phyloP scores from a whole-genome alignment of 2,113 vertebrate genomes.

The Thinocorus orbignyianus region DNA sequence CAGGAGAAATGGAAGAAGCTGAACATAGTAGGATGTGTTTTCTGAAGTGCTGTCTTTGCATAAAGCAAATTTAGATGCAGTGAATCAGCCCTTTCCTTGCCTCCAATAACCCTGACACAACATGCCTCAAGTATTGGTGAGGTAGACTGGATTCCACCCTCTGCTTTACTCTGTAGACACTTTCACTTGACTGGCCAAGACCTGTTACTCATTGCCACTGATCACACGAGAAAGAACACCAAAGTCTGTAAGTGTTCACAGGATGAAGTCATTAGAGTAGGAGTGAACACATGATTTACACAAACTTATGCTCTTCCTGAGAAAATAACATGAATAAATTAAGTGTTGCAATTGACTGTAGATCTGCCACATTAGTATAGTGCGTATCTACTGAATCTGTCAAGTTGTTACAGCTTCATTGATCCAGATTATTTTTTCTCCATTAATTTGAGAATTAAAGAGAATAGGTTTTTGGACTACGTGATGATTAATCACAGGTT shows the following conservation, averaged over 20 bases:
- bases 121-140: not conserved
- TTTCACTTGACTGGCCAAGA: not conserved
- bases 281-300: not conserved
- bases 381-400: not conserved
- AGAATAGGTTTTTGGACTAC: not conserved
- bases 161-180: not conserved
- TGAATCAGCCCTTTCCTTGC: not conserved
- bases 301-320: not conserved
- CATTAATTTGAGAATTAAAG: constrained; percentile 27
- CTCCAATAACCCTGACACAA: not conserved
- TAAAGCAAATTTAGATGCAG: not conserved
- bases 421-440: constrained; percentile 26
- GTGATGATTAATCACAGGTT: constrained; percentile 38
- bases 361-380: not conserved
- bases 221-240: not conserved
- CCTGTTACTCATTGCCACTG: not conserved
- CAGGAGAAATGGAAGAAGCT: not conserved
- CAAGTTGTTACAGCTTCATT: not conserved
- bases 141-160: not conserved
- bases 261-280: not conserved
- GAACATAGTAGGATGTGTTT: not conserved
- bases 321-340: constrained; percentile 10
- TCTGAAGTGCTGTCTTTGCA: not conserved
- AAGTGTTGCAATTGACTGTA: not conserved
- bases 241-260: not conserved